phyloP scores from a whole-genome alignment of 2,113 vertebrate species.

The Megaceryle torquata region DNA sequence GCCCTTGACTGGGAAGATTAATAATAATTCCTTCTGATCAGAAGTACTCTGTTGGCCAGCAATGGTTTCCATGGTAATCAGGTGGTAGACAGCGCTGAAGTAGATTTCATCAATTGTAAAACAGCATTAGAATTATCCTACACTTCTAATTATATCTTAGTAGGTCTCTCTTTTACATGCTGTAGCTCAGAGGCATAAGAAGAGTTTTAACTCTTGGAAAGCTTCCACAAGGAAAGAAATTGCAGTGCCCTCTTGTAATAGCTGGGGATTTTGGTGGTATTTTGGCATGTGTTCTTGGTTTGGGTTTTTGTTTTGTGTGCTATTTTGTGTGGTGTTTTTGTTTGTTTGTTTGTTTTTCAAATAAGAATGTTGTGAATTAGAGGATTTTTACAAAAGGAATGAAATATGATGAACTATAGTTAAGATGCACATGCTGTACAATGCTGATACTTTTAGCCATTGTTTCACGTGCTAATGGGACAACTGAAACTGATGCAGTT shows the following conservation, averaged over 20 bases:
- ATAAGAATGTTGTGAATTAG: not conserved
- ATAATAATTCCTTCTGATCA: constrained; percentile 79
- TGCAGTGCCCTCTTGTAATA: not conserved
- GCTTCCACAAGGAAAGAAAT: constrained; percentile 21
- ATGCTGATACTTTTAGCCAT: not conserved
- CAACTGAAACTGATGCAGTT: not conserved
- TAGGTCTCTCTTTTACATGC: constrained; percentile 41
- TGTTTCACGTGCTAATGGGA: not conserved
- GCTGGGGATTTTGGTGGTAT: not conserved
- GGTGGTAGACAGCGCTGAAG: constrained; percentile 67
- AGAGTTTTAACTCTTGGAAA: constrained; percentile 32
- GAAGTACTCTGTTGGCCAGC: constrained; percentile 70
- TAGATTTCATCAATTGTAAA: constrained; percentile 74
- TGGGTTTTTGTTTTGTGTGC: not conserved
- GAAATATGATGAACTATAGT: not conserved
- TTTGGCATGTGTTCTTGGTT: not conserved
- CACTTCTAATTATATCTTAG: constrained; percentile 75
- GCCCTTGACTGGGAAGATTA: constrained; percentile 72
- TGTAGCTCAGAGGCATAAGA: constrained; percentile 63
- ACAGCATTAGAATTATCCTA: constrained; percentile 75
- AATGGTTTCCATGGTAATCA: constrained; percentile 78
- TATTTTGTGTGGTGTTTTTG: not conserved
- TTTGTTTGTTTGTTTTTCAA: not conserved
- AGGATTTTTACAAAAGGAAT: not conserved
- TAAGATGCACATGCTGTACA: not conserved